Base-by-base conservation (phyloP, 1,140 invertebrate species). In the Pogonus chalceus region DNA sequence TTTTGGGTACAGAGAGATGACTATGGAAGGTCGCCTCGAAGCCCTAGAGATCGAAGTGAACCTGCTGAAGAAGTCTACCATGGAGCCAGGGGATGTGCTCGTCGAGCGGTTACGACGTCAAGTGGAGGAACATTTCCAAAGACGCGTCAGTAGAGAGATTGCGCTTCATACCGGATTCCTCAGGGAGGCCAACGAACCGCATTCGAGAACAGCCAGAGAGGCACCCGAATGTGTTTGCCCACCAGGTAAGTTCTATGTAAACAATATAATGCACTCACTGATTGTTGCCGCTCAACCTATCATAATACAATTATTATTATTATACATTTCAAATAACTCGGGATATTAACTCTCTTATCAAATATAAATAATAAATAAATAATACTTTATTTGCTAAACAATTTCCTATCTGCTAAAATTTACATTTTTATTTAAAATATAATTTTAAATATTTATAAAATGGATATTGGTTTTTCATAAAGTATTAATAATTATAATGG, bases 191-290 rank as follows among this genome's bases (percentile, higher is more conserved):
- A 46, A 35, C 14, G 4, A 31, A 43, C 9, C 23, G 23, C 20
- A 47, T 20, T 10, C 24, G 47, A 2, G 62, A 35, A 55, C 47
- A 2, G 49, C 58, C 21, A 62, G 63, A 58, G 65, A 69, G 57
- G 65, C 56, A 4, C 64, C 65, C 3, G 68, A 69, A 59, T 69
- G 68, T 56, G 57, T 66, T 55, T 69, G 68, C 65, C 68, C 68
- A 55, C 60, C 68, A 68, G 68, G 68, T 69, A 63, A 58, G 59
- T 47, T 21, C 16, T 49, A n/a, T n/a, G n/a, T n/a, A n/a, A n/a
- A n/a, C n/a, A n/a, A n/a, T n/a, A n/a, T n/a, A n/a, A n/a, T n/a
- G n/a, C n/a, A n/a, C n/a, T n/a, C n/a, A n/a, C n/a, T n/a, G n/a
- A n/a, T n/a, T n/a, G n/a, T n/a, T n/a, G n/a, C n/a, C n/a, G n/a